Evolutionary conservation across 2,888 invertebrate genomes (phyloP), one percentile per base, ranked within the genome.

Genomic region (Lissonota sp.): DNA sequence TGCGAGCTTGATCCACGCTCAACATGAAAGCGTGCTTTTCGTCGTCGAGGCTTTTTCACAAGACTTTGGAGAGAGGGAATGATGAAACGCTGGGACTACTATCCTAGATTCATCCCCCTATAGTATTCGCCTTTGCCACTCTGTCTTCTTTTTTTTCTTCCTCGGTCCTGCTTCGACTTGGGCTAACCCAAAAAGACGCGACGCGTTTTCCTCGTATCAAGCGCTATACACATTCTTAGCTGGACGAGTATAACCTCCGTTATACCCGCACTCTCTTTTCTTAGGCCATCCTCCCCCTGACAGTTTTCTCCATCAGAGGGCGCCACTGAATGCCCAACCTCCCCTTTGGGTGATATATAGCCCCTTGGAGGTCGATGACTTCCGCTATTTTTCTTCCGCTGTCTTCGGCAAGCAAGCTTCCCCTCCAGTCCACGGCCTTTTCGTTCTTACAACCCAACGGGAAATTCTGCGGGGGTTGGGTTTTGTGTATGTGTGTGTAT

Each of bases 291-390:
- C 85, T 83, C 26, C 26, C 26, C 26, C 26, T 26, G 26, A 26
- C 26, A 3, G 26, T 26, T 26, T 26, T 26, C 87, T 55, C 67
- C 58, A 42, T 37, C 14, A 14, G 51, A 74, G 66, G 58, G 42
- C 66, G 86, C 86, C 83, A 79, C 83, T 81, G 86, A 82, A 83
- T 80, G 79, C 88, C 86, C 86, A 85, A 87, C 88, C 87, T 87
- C 79, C 87, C 88, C 87, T 86, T 40, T 14, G 42, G 39, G 90
- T 93, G 92, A 93, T 94, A 93, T 94, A 94, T 94, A 92, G 94
- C 93, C 92, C 93, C 93, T 93, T 92, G 93, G 94, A 94, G 94
- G 94, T 94, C 94, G 94, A 94, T 93, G 94, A 94, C 93, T 94
- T 93, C 93, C 93, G 93, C 93, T 93, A 94, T 94, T 94, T 94